These are phyloP conservation scores for Cottoperca gobio DNA, from an alignment of 2,797 vertebrate species.

Conservation along the genomic window DNA sequence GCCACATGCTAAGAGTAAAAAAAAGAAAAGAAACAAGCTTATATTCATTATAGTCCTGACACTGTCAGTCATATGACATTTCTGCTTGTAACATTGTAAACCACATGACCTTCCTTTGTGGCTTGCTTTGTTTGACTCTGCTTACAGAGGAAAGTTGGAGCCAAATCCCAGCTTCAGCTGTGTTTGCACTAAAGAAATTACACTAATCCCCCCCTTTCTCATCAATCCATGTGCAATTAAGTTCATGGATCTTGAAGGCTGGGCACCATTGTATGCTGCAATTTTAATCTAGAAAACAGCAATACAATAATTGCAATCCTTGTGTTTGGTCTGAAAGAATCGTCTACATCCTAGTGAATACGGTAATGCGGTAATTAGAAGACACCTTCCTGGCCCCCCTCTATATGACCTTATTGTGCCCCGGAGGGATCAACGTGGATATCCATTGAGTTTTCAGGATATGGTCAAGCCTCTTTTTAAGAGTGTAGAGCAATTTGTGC, in stretches of 20 bases:
- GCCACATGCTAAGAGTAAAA: constrained; percentile 12
- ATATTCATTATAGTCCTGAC: constrained; percentile 8
- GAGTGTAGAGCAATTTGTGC: constrained; percentile 15
- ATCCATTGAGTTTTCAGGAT: constrained; percentile 6
- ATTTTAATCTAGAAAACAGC: background rate
- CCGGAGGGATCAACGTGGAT: constrained; percentile 18
- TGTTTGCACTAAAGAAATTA: constrained; percentile 54
- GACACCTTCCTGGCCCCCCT: background rate
- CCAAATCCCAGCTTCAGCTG: constrained; percentile 48
- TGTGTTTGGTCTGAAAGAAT: background rate
- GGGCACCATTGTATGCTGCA: background rate
- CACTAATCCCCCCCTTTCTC: constrained; percentile 50
- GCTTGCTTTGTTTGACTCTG: constrained; percentile 54
- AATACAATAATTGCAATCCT: background rate
- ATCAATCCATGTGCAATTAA: constrained; percentile 34
- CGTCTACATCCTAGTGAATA: constrained; percentile 6
- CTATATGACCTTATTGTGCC: background rate
- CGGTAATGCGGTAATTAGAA: background rate
- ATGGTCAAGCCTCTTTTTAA: background rate
- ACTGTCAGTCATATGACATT: constrained; percentile 41
- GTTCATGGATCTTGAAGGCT: constrained; percentile 8
- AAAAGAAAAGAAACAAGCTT: too few relatives aligned
- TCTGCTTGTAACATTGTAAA: constrained; percentile 31
- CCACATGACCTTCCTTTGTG: constrained; percentile 53
- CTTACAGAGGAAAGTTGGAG: constrained; percentile 42